Base-by-base conservation (phyloP, 1,140 invertebrate genomes). In the Drosophila kepulauana region DNA sequence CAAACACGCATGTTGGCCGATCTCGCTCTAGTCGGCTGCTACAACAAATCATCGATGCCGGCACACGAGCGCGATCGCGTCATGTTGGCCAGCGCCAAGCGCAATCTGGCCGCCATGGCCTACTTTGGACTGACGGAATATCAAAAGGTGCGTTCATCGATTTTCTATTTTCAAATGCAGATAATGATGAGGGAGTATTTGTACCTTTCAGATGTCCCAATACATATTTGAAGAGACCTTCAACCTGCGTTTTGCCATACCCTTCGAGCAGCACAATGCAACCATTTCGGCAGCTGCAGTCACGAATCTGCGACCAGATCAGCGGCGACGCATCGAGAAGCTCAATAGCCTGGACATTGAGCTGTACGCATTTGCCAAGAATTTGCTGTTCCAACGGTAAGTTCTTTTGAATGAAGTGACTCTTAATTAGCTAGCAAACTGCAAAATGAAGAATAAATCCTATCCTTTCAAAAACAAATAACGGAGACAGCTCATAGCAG, bases 171-270 rank as follows among this genome's bases (percentile, higher is more conserved):
- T 7, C 35, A 0, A 8, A 38, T 38, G 35, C 35, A 10, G 1
- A 38, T 38, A 3, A 7, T 10, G 0, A 1, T 8, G 10, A 41
- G 6, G 1, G 8, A 6, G 28, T 45, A 4, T 58, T n/a, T 6
- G 3, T 41, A 38, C 41, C 16, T 16, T 78, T 85, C 88, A 96
- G 95, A 96, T 97, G 71, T 97, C 97, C 30, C 99, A 99, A 93
- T 98, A 98, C 91, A 95, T 99, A 43, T 99, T 99, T 93, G 98
- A 99, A 92, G 96, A 98, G 93, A 99, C 97, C n/a, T 99, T 99
- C 93, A 96, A 97, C 92, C 94, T 99, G 85, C 94, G 96, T 81
- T 99, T 98, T 93, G 95, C 96, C 48, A 95, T 97, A 78, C 96
- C 96, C 25, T 98, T 98, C 92, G 96, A 96, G 78, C 97, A 98